Conservation (phyloP, 2,888 invertebrate genomes). For the Leptinotarsa tumamoca region DNA sequence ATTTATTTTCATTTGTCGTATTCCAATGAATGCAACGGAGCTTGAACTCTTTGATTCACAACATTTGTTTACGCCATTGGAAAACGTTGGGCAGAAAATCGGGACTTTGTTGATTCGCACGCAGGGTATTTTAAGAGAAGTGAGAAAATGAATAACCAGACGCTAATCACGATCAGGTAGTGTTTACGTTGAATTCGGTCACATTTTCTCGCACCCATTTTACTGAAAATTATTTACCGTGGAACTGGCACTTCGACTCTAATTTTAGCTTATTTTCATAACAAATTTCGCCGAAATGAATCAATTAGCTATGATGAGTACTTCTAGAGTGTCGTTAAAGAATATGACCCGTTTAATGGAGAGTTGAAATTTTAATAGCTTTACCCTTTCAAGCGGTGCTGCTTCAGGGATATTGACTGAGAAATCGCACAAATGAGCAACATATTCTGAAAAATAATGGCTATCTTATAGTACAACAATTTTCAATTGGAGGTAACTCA, state of each 20-base stretch:
- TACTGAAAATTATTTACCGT: constrained; percentile 61
- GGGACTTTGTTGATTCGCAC: constrained; percentile 27
- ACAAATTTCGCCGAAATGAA: constrained; percentile 58
- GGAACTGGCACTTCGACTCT: constrained; percentile 56
- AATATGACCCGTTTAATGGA: constrained; percentile 21
- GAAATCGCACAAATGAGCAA: neutral
- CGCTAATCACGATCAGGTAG: constrained; percentile 37
- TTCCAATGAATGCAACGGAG: neutral
- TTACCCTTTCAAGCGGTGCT: neutral
- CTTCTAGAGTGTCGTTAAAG: constrained; percentile 40
- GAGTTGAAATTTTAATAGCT: constrained; percentile 10
- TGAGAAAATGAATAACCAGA: constrained; percentile 61
- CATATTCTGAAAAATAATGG: too few species aligned
- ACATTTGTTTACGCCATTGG: constrained; percentile 2
- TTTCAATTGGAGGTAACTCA: too few species aligned
- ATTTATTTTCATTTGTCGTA: neutral
- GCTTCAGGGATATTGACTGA: neutral
- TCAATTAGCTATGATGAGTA: constrained; percentile 55
- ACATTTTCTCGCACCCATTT: constrained; percentile 64
- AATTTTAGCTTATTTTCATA: constrained; percentile 54
- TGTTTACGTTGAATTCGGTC: constrained; percentile 62
- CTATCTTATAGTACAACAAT: too few species aligned
- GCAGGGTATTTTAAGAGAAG: constrained; percentile 46
- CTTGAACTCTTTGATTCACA: constrained; percentile 1
- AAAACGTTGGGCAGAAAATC: neutral